These are phyloP conservation scores for Vannuccia rotundouncinata DNA, from an alignment of 2,888 invertebrate species.

Conservation along the genomic window DNA sequence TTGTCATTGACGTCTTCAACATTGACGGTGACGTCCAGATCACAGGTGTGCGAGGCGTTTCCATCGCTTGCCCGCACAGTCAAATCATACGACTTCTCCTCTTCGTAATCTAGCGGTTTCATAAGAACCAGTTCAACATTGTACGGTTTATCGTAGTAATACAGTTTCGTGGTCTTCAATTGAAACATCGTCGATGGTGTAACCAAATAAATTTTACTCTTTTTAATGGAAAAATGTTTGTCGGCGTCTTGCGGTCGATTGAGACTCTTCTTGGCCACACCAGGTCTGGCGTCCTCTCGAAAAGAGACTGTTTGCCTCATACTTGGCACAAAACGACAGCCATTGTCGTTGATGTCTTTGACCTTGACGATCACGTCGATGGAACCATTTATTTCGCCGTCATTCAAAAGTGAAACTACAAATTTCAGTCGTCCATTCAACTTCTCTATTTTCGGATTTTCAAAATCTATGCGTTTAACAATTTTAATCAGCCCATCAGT, in stretches of 20 bases:
- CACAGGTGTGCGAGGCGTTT: slow-evolving; percentile 10
- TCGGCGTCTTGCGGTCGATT: slow-evolving; percentile 30
- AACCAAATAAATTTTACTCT: neutral
- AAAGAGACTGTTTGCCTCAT: neutral
- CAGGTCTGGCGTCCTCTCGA: slow-evolving; percentile 8
- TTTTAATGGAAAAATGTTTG: neutral
- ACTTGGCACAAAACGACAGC: slow-evolving; percentile 17
- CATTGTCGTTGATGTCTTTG: slow-evolving; percentile 31
- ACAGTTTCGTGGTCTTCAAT: neutral
- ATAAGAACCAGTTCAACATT: slow-evolving; percentile 16
- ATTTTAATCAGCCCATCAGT: slow-evolving; percentile 18
- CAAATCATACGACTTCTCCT: neutral
- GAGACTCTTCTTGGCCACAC: neutral
- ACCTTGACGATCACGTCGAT: slow-evolving; percentile 7
- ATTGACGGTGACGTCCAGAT: neutral
- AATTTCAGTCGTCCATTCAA: neutral
- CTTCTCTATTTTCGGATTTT: neutral
- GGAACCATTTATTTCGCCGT: neutral
- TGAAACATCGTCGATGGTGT: neutral
- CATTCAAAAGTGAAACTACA: neutral
- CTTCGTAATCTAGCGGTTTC: slow-evolving; percentile 18
- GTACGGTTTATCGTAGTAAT: neutral
- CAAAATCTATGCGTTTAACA: slow-evolving; percentile 16
- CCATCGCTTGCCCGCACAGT: slow-evolving; percentile 14
- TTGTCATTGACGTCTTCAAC: slow-evolving; percentile 31